These are phyloP conservation scores for Chelmon rostratus DNA, from an alignment of 2,797 vertebrate genomes.

Conservation along the genomic window DNA sequence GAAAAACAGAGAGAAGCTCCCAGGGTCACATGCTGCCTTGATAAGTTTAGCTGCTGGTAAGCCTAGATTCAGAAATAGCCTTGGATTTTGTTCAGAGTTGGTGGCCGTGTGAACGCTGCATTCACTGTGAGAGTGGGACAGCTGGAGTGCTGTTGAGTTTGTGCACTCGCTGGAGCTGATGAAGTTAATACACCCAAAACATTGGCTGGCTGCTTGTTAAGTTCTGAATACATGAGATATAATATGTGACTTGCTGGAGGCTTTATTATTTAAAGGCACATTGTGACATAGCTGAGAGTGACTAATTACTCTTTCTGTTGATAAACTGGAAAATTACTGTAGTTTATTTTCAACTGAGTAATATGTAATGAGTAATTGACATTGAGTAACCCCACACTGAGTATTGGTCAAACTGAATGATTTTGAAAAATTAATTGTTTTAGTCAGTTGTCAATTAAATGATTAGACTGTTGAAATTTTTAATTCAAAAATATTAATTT, in stretches of 20 bases:
- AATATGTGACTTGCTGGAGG: neutral
- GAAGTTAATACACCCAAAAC: neutral
- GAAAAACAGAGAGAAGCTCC: neutral
- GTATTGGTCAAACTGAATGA: neutral
- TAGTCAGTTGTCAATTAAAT: neutral
- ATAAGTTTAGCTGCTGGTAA: neutral
- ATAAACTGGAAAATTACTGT: neutral
- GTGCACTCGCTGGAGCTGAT: neutral
- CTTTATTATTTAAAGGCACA: no score
- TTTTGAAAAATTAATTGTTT: neutral
- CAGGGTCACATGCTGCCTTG: neutral
- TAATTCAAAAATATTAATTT: no score
- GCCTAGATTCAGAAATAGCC: neutral
- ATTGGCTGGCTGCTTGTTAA: neutral
- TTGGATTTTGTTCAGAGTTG: conserved; percentile 1
- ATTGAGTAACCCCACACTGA: neutral
- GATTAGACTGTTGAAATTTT: no score
- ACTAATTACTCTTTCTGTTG: no score
- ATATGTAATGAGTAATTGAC: neutral
- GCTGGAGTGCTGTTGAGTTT: neutral
- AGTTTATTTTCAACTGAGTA: neutral
- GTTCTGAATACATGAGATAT: neutral
- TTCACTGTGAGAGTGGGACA: neutral
- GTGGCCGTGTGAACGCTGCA: neutral
- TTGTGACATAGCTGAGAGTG: neutral